Evolutionary conservation across 2,113 vertebrate genomes (phyloP).

Genomic region (Piprites chloris): DNA sequence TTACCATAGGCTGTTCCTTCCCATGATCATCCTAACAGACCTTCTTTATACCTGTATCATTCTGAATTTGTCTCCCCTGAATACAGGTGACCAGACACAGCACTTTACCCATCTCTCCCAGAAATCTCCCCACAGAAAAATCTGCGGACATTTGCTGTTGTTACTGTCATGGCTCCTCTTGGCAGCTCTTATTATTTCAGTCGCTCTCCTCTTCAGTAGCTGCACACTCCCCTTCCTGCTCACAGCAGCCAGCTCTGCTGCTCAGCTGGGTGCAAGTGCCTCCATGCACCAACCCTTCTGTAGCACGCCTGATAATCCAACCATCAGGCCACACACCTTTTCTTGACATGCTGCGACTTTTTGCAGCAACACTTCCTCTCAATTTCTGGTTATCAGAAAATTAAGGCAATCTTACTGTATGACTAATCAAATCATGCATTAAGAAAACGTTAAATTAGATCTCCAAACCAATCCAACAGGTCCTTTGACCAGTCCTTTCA

Average conservation of each 20-base stretch:
- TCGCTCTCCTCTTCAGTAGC: not conserved
- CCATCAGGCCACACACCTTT: rapidly evolving
- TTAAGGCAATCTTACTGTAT: not conserved
- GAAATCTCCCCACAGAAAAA: not conserved
- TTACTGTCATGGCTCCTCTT: not conserved
- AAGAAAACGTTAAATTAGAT: not conserved
- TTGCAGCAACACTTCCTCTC: not conserved
- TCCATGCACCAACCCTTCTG: rapidly evolving
- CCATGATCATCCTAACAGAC: not conserved
- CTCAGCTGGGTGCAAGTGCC: not conserved
- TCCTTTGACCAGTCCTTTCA: not conserved
- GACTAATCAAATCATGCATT: not conserved
- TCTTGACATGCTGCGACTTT: not conserved
- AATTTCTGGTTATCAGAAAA: not conserved
- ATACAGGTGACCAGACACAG: not conserved
- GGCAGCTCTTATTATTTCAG: not conserved
- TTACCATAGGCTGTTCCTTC: not conserved
- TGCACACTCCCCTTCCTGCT: not conserved
- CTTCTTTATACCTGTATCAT: not conserved
- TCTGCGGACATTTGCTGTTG: not conserved
- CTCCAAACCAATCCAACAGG: not conserved
- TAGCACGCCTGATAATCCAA: not conserved
- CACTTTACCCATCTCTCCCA: not conserved
- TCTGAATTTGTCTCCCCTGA: not conserved
- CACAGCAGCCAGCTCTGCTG: not conserved